Evolutionary conservation across 1,140 invertebrate species (phyloP).

Genomic region (Leptopilina clavipes): DNA sequence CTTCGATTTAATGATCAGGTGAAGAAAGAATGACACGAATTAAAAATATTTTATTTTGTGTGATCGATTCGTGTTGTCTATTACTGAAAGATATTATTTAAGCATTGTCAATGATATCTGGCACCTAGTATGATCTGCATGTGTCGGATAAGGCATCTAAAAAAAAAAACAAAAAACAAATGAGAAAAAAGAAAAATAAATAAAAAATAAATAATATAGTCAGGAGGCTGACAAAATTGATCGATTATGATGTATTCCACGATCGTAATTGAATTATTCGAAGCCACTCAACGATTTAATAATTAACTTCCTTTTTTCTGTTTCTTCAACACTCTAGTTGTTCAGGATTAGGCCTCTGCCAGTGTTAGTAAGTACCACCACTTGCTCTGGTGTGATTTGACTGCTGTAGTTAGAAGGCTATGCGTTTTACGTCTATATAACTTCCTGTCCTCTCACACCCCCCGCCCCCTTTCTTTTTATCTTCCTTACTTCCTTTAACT

Average conservation of each 20-base stretch:
- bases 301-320: conserved; percentile 77
- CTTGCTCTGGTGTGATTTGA: conserved; percentile 78
- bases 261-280: conserved; percentile 46
- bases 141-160: conserved; percentile 51
- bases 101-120: not conserved
- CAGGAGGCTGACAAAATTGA: conserved; percentile 41
- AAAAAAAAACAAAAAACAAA: not conserved
- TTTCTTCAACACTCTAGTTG: conserved; percentile 86
- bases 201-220: conserved; percentile 29
- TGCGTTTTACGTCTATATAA: conserved; percentile 66
- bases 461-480: conserved; percentile 15
- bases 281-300: conserved; percentile 68
- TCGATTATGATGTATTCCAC: conserved; percentile 46
- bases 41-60: not conserved
- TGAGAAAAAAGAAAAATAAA: not conserved
- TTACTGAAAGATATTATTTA: not conserved
- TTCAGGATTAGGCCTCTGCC: conserved; percentile 97
- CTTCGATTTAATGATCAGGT: conserved; percentile 18
- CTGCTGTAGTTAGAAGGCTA: conserved; percentile 76
- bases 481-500: not conserved
- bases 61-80: conserved; percentile 8
- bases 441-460: not conserved
- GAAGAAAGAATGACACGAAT: not conserved
- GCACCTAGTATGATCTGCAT: conserved; percentile 42
- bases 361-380: conserved; percentile 93